Conservation (phyloP, 1,140 invertebrate species). For the Adoxophyes honmai region DNA sequence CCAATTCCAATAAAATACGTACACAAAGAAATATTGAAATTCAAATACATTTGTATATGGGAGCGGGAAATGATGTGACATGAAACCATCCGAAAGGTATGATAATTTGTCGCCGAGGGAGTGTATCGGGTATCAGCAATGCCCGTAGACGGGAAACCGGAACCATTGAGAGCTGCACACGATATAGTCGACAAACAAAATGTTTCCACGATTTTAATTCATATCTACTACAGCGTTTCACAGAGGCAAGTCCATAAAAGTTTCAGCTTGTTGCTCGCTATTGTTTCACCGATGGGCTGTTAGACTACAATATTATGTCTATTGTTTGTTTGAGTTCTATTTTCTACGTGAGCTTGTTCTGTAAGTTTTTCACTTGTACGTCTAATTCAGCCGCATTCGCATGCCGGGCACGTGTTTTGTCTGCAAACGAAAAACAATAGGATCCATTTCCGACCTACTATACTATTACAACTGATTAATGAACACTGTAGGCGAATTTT, state of each 20-base stretch:
- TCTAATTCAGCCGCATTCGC: conserved; percentile 2
- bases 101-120: conserved; percentile 8
- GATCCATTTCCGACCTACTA: neutral
- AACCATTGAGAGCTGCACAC: conserved; percentile 2
- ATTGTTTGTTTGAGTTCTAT: conserved; percentile 17
- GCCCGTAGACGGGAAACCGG: neutral
- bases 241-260: conserved; percentile 22
- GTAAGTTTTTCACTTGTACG: neutral
- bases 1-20: too few species aligned
- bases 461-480: conserved; percentile 22
- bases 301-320: neutral
- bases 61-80: too few species aligned
- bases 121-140: conserved; percentile 10
- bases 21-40: too few species aligned
- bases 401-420: neutral
- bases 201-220: neutral
- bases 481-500: conserved; percentile 13
- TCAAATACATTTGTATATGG: too few species aligned
- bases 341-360: conserved; percentile 12
- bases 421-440: conserved; percentile 1
- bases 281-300: conserved; percentile 22
- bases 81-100: too few species aligned
- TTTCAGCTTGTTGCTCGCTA: conserved; percentile 34
- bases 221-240: conserved; percentile 4
- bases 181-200: neutral